Evolutionary conservation across 1,140 invertebrate species (phyloP), one percentile per base, ranked within the genome.

Genomic region (Drosophila chauvacae): DNA sequence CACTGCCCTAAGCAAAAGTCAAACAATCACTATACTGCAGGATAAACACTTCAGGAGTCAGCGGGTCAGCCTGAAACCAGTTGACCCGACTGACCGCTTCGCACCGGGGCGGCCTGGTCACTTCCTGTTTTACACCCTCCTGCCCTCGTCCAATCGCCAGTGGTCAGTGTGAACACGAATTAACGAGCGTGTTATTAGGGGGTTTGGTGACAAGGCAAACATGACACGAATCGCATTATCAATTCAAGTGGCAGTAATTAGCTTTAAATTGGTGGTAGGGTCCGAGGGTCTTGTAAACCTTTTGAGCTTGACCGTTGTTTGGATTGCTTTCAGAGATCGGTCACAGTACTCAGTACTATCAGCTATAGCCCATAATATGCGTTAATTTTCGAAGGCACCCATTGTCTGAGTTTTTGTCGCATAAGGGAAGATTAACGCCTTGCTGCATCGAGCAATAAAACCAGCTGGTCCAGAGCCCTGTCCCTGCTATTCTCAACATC

Each of bases 201-300:
- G 56, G 11, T 55, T 37, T 48, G 39, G 56, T 42, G 55, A 47
- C 70, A 71, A 56, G 57, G 71, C 63, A 77, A 74, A 70, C 37
- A 88, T 83, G 78, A 82, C 63, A 30, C 60, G 82, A 81, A 80
- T 75, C 81, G 60, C 73, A 84, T 90, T 90, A 90, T 88, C 85
- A 88, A 70, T 72, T 80, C 26, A 77, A 78, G 71, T 61, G 57
- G 59, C 60, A 68, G 59, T 90, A 84, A 88, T 80, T 69, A 69
- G 62, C 53, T 35, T 28, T 66, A 42, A 30, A 23, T 10, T 45
- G 47, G 7, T 33, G 11, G 23, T 62, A 50, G 50, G 57, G 23
- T 26, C 16, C 37, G 41, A 28, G 61, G 50, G 56, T 55, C 55
- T 41, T 47, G 42, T 26, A n/a, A 51, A 35, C 62, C 13, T 18